phyloP scores from a whole-genome alignment of 2,113 vertebrate genomes.

The Macrotis lagotis region DNA sequence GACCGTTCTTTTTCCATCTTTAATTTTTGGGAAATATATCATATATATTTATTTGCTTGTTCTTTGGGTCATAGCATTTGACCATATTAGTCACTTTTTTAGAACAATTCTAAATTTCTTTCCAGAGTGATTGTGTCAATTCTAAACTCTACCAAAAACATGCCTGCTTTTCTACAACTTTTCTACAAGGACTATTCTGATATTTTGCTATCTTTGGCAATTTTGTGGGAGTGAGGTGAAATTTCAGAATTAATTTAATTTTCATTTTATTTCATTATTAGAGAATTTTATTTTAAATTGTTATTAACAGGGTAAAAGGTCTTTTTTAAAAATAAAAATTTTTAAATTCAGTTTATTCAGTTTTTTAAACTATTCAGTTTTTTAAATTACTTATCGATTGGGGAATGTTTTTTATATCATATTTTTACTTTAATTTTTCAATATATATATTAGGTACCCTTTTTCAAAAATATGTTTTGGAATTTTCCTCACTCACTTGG shows the following conservation, averaged over 20 bases:
- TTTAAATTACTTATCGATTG: neutral
- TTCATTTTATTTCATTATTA: neutral
- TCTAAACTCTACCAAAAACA: neutral
- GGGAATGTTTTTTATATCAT: neutral
- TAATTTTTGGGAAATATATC: neutral
- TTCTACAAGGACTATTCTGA: neutral
- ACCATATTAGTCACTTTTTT: neutral
- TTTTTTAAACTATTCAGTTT: neutral
- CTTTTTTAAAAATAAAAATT: neutral
- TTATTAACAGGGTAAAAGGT: neutral
- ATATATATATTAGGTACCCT: neutral
- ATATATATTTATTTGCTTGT: neutral
- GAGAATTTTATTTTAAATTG: neutral
- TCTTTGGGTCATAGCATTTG: neutral
- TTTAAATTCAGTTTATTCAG: too few species aligned
- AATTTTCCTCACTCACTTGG: neutral
- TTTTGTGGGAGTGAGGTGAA: neutral
- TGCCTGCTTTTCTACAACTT: neutral
- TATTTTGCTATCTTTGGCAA: neutral
- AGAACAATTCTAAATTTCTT: neutral
- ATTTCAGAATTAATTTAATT: neutral
- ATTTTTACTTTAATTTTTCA: neutral
- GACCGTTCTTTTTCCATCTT: neutral
- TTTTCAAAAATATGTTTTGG: neutral
- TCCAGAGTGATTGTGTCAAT: neutral